Percentiles rank a stretch among this genome's conserved stretches.
Evolutionary conservation across 2,113 vertebrate species (phyloP).

Genomic region (Lampris megalopsis): DNA sequence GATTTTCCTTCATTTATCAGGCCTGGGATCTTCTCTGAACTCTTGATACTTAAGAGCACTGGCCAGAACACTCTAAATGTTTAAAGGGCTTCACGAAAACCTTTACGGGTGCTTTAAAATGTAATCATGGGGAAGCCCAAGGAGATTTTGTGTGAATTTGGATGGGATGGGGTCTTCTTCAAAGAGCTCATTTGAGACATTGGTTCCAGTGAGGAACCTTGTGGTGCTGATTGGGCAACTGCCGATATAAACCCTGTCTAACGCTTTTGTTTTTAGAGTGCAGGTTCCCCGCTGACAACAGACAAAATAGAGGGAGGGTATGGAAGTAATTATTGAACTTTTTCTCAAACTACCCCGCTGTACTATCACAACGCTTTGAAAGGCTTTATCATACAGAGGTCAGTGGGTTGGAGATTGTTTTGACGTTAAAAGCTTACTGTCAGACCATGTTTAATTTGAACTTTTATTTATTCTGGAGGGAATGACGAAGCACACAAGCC

Average conservation of each 20-base stretch:
- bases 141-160: not conserved
- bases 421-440: slow-evolving; percentile 21
- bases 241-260: not conserved
- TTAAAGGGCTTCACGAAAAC: not conserved
- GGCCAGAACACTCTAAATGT: slow-evolving; percentile 52
- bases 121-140: not conserved
- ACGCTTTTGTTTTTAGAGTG: slow-evolving; percentile 32
- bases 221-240: not conserved
- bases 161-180: not conserved
- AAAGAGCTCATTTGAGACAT: not conserved
- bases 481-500: not conserved
- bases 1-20: slow-evolving; percentile 56
- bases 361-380: slow-evolving; percentile 87
- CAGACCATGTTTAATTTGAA: slow-evolving; percentile 7
- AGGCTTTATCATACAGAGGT: slow-evolving; percentile 78
- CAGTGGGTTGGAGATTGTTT: slow-evolving; percentile 43
- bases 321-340: slow-evolving; percentile 75
- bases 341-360: slow-evolving; percentile 64
- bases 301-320: slow-evolving; percentile 29
- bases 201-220: not conserved
- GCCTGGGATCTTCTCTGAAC: slow-evolving; percentile 69
- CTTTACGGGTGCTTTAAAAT: slow-evolving; percentile 7
- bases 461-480: slow-evolving; percentile 2
- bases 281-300: slow-evolving; percentile 28
- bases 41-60: slow-evolving; percentile 49